Evolutionary conservation across 1,140 invertebrate genomes (phyloP).

Genomic region (Drosophila persimilis): DNA sequence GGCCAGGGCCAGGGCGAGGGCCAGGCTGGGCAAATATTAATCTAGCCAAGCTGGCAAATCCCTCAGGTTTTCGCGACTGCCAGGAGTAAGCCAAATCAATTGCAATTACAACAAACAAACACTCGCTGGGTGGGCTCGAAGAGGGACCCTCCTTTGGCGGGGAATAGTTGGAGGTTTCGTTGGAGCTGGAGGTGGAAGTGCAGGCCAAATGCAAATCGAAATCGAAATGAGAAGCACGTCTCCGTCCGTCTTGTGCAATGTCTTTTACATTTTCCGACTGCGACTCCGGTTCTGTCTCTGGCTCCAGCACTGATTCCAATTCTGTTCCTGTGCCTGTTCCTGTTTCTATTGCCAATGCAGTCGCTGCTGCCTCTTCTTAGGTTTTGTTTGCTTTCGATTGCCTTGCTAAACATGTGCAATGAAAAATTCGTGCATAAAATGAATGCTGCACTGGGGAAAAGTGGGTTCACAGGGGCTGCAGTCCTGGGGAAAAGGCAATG

Average conservation of each 20-base stretch:
- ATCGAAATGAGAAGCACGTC: constrained; percentile 56
- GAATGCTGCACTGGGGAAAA: constrained; percentile 24
- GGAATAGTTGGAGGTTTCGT: no score
- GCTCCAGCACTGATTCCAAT: no score
- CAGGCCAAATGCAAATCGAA: constrained; percentile 13
- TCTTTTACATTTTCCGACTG: constrained; percentile 32
- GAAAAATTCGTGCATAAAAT: constrained; percentile 51
- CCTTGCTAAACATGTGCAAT: constrained; percentile 52
- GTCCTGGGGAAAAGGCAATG: background rate
- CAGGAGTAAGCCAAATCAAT: constrained; percentile 48
- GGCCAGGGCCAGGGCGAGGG: no score
- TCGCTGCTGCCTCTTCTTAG: background rate
- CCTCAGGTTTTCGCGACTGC: constrained; percentile 18
- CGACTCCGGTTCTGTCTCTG: no score
- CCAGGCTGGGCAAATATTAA: constrained; percentile 45
- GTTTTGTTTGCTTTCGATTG: constrained; percentile 51
- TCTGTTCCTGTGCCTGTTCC: no score
- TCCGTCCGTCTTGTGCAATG: constrained; percentile 32
- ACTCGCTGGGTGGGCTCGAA: background rate
- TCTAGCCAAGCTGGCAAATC: constrained; percentile 32
- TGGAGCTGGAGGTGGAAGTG: no score
- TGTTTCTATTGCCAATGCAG: background rate
- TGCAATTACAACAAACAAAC: constrained; percentile 57
- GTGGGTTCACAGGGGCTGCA: background rate
- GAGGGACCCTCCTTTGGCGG: no score